phyloP scores from a whole-genome alignment of 2,113 vertebrate species.

The Heterotilapia buettikoferi region DNA sequence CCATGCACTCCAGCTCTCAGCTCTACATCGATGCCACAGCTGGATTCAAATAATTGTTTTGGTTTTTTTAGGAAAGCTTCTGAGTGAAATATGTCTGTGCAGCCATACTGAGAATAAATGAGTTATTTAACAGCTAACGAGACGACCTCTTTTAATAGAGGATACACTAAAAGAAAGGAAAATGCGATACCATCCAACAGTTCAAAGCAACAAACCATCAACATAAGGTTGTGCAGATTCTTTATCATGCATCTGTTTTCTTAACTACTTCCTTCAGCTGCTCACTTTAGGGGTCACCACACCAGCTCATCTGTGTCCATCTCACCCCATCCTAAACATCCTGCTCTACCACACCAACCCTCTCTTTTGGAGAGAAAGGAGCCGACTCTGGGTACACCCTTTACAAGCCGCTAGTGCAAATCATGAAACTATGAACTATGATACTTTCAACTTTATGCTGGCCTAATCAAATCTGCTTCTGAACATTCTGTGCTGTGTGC shows the following conservation, averaged over 20 bases:
- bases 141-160: neutral
- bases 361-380: neutral
- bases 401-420: neutral
- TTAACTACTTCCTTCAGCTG: neutral
- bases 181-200: rapidly evolving
- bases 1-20: neutral
- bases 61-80: rapidly evolving
- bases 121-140: neutral
- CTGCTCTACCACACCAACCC: neutral
- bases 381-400: neutral
- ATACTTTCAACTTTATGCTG: neutral
- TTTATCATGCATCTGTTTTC: neutral
- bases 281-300: neutral
- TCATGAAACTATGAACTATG: neutral
- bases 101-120: neutral
- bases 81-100: neutral
- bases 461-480: neutral
- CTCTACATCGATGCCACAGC: neutral
- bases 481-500: neutral
- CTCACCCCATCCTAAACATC: neutral
- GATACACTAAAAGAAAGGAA: neutral
- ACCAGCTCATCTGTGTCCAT: neutral
- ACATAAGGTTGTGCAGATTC: neutral
- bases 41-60: neutral
- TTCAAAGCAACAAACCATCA: neutral